Conservation (phyloP, 2,797 vertebrate genomes). For the Hirundo rustica region DNA sequence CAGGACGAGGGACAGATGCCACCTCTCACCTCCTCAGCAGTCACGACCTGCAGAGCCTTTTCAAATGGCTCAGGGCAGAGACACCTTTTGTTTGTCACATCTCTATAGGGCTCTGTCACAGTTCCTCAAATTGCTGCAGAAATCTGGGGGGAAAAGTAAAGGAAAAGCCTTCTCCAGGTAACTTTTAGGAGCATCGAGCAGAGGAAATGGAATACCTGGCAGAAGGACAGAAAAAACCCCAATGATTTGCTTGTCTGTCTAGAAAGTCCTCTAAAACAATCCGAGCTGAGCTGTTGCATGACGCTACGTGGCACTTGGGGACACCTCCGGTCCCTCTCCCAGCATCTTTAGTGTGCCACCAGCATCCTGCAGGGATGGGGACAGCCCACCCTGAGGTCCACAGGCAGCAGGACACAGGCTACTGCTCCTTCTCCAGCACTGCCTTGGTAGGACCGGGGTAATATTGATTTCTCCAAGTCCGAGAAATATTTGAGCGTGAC, state of each 20-base stretch:
- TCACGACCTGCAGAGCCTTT: not conserved
- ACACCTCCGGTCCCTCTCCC: not conserved
- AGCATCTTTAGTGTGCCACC: not conserved
- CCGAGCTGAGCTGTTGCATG: not conserved
- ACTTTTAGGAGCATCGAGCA: not conserved
- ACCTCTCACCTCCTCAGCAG: not conserved
- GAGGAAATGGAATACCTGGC: not conserved
- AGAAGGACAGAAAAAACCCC: not conserved
- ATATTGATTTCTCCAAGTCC: not conserved
- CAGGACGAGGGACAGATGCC: not conserved
- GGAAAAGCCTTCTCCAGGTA: not conserved
- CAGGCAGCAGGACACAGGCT: not conserved
- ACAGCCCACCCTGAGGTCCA: not conserved
- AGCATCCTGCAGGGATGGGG: not conserved
- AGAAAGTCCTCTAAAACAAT: not conserved
- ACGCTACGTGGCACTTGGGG: not conserved
- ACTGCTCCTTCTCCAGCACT: not conserved
- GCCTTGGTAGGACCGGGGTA: not conserved
- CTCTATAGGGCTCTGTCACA: not conserved
- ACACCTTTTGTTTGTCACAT: not conserved
- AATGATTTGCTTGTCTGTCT: not conserved
- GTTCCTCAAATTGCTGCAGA: not conserved
- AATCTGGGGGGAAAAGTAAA: accelerated
- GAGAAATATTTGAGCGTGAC: not conserved
- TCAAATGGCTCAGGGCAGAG: not conserved